phyloP scores from a whole-genome alignment of 2,113 vertebrate genomes.

The Formicarius rufipectus region DNA sequence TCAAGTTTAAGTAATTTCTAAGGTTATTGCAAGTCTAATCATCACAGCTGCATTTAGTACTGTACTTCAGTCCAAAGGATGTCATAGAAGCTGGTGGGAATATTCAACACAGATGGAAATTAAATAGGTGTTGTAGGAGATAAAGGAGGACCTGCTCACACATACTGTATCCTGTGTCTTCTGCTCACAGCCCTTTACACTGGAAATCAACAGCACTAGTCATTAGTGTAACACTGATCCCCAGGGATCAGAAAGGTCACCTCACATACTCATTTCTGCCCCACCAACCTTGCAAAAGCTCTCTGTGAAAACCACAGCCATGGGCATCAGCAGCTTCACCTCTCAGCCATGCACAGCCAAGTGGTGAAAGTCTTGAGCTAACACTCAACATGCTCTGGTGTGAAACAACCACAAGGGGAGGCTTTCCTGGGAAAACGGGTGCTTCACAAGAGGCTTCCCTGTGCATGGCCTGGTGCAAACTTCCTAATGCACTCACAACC shows the following conservation, averaged over 20 bases:
- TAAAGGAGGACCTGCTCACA: not conserved
- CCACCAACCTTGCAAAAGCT: not conserved
- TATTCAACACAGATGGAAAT: not conserved
- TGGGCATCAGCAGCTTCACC: not conserved
- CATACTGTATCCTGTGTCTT: not conserved
- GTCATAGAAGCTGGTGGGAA: not conserved
- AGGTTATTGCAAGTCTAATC: too few species aligned
- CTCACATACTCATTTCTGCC: not conserved
- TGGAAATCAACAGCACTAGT: not conserved
- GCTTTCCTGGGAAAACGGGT: not conserved
- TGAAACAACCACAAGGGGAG: not conserved
- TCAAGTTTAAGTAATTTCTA: too few species aligned
- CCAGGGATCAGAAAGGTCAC: accelerated
- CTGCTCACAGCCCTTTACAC: not conserved
- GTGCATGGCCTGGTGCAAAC: not conserved
- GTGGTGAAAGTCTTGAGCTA: not conserved
- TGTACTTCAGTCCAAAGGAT: not conserved
- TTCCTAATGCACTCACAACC: not conserved
- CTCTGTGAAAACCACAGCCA: not conserved
- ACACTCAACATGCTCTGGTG: accelerated
- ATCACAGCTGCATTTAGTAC: not conserved
- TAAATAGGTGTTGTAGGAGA: not conserved
- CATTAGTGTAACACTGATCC: not conserved
- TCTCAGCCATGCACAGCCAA: accelerated
- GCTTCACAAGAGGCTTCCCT: not conserved